Evolutionary conservation across 92 coral and sea anemone species (phyloP).

Genomic region (Metridium senile): DNA sequence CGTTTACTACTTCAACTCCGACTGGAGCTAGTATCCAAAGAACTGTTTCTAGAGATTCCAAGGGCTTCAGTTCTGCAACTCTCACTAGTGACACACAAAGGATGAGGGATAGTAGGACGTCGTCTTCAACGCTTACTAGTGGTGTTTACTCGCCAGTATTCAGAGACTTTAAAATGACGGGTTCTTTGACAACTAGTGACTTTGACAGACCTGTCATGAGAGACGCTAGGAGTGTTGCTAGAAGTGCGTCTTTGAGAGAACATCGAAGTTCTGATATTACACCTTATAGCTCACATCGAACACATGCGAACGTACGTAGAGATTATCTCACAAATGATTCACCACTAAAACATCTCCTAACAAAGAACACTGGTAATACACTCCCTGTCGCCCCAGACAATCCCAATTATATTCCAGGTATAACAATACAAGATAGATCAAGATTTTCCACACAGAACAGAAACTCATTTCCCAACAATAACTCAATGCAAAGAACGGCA

Average conservation of each 20-base stretch:
- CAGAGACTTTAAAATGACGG: neutral
- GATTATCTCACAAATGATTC: slow-evolving; percentile 25
- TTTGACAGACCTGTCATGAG: slow-evolving; percentile 9
- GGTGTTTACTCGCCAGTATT: neutral
- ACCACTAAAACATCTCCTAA: slow-evolving; percentile 54
- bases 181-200: slow-evolving; percentile 23
- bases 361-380: slow-evolving; percentile 45
- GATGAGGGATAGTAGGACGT: neutral
- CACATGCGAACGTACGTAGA: slow-evolving; percentile 5
- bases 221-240: slow-evolving; percentile 10
- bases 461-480: slow-evolving; percentile 34
- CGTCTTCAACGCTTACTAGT: slow-evolving; percentile 19
- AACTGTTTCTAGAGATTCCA: neutral
- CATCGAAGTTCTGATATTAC: slow-evolving; percentile 19
- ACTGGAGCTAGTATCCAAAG: neutral
- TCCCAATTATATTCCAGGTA: slow-evolving; percentile 16
- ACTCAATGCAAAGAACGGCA: slow-evolving; percentile 16
- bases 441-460: slow-evolving; percentile 23
- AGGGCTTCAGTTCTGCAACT: slow-evolving; percentile 1
- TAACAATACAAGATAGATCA: slow-evolving; percentile 17
- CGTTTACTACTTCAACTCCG: neutral
- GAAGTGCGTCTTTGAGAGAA: slow-evolving; percentile 29
- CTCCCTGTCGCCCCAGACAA: slow-evolving; percentile 11
- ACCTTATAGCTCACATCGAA: slow-evolving; percentile 10
- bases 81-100: neutral